Conservation (phyloP, 2,888 invertebrate species). For the Polydrusus tereticollis region DNA sequence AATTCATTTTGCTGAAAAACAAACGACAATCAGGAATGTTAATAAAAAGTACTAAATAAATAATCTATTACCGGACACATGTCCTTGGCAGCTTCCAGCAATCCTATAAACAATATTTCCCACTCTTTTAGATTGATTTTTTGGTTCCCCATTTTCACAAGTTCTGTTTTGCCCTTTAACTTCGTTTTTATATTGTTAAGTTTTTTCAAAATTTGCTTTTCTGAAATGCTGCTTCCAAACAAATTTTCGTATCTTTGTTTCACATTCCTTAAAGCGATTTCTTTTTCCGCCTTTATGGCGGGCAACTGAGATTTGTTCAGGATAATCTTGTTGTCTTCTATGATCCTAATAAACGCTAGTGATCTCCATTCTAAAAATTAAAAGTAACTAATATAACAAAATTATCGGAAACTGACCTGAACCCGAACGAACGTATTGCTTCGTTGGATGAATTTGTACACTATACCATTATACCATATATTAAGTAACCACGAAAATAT, state of each 20-base stretch:
- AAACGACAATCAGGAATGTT: too few relatives aligned
- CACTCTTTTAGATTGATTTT: background rate
- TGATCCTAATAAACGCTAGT: background rate
- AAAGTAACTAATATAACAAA: background rate
- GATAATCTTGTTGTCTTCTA: background rate
- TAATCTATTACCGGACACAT: background rate
- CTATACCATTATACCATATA: too few relatives aligned
- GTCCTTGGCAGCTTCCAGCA: background rate
- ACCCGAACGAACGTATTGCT: too few relatives aligned
- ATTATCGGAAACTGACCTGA: too few relatives aligned
- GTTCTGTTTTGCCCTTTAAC: background rate
- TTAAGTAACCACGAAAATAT: too few relatives aligned
- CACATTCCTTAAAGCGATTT: background rate
- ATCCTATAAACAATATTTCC: background rate
- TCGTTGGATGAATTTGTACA: too few relatives aligned
- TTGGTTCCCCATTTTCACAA: background rate
- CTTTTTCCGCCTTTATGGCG: background rate
- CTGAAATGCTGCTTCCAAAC: background rate
- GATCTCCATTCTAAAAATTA: background rate
- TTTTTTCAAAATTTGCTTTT: background rate
- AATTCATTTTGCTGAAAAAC: too few relatives aligned
- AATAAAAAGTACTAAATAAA: too few relatives aligned
- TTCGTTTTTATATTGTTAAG: background rate
- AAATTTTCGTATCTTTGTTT: background rate
- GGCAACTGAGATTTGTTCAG: background rate